Conservation (phyloP, 2,888 invertebrate genomes). For the Acanthosepion esculentum region DNA sequence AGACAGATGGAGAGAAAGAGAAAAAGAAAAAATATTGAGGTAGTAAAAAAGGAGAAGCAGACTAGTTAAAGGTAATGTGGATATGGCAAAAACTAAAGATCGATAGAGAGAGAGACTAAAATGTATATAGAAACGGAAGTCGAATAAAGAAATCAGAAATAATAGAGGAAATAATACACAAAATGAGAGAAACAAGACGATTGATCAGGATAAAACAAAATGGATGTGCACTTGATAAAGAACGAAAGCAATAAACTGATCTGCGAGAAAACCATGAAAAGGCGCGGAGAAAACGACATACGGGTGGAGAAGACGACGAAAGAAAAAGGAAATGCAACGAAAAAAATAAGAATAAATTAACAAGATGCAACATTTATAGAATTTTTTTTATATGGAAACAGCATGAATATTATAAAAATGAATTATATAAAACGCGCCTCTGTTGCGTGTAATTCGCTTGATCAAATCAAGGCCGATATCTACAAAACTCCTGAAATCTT, state of each 20-base stretch:
- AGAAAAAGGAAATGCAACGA: not conserved
- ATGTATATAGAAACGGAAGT: not conserved
- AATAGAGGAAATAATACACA: not conserved
- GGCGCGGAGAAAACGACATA: not conserved
- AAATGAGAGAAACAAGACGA: not conserved
- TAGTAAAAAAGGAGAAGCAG: not conserved
- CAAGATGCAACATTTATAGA: not conserved
- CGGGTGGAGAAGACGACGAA: not conserved
- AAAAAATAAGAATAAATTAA: not conserved
- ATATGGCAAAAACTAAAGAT: no score
- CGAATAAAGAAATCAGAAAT: not conserved
- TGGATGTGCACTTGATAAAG: not conserved
- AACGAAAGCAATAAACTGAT: not conserved
- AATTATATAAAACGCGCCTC: not conserved
- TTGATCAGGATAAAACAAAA: no score
- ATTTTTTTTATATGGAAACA: not conserved
- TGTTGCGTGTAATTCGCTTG: slow-evolving; percentile 20
- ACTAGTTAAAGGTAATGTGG: not conserved
- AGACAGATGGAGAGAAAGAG: not conserved
- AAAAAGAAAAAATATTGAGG: no score
- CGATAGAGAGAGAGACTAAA: no score
- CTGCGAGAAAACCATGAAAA: not conserved
- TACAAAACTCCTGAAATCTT: not conserved
- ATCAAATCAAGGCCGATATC: not conserved
- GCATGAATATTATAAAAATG: not conserved